Evolutionary conservation across 2,888 invertebrate species (phyloP).

Genomic region (Doris montereyensis): DNA sequence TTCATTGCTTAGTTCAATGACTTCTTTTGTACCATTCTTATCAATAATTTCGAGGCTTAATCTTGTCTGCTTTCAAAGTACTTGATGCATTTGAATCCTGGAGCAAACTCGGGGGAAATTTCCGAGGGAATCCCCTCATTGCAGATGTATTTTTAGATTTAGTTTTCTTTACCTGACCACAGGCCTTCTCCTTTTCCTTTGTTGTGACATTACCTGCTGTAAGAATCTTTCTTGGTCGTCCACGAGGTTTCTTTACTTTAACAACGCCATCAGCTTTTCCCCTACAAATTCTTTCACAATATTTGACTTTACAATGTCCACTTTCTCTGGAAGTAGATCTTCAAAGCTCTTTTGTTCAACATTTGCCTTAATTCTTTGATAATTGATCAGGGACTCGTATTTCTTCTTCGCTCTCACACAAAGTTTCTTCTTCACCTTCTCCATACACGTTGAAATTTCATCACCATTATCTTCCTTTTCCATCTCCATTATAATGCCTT

Average conservation of each 20-base stretch:
- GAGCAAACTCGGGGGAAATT: constrained; percentile 20
- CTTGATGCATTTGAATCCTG: neutral
- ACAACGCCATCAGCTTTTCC: neutral
- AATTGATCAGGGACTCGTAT: constrained; percentile 39
- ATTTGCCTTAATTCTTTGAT: constrained; percentile 31
- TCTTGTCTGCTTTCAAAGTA: neutral
- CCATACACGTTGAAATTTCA: constrained; percentile 9
- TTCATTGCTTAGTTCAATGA: constrained; percentile 37
- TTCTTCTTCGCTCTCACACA: constrained; percentile 38
- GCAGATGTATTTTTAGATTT: too few species aligned
- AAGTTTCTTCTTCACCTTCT: constrained; percentile 34
- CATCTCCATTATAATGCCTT: neutral
- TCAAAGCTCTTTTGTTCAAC: constrained; percentile 36
- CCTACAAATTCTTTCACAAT: constrained; percentile 30
- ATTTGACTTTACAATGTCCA: constrained; percentile 32
- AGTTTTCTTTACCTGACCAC: too few species aligned
- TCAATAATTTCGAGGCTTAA: constrained; percentile 34
- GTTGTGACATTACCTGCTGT: neutral
- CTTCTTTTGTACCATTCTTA: constrained; percentile 36
- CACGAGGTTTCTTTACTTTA: neutral
- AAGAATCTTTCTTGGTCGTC: neutral
- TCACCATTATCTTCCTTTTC: neutral
- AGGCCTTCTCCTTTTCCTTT: neutral
- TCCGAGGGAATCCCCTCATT: constrained; percentile 22
- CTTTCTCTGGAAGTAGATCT: constrained; percentile 38